Conservation (phyloP, 2,888 invertebrate species). For the Pilophorus perplexus region DNA sequence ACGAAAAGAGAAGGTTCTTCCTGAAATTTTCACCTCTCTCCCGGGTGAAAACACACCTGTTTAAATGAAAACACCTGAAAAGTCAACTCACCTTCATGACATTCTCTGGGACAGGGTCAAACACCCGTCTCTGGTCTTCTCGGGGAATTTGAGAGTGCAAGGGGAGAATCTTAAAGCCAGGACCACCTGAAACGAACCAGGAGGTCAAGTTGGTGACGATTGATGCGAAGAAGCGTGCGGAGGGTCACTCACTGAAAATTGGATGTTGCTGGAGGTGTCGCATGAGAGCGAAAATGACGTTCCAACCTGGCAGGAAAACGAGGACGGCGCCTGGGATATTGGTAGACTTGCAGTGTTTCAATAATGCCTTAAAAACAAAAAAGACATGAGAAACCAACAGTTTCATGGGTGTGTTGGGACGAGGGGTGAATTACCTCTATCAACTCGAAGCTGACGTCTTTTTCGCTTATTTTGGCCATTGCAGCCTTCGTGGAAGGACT, state of each 20-base stretch:
- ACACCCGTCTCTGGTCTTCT: conserved; percentile 91
- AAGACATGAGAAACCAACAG: background rate
- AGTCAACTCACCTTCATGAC: conserved; percentile 70
- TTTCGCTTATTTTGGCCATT: conserved; percentile 78
- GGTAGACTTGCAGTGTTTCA: conserved; percentile 62
- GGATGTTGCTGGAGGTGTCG: conserved; percentile 75
- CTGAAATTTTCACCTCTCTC: no score
- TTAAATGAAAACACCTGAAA: no score
- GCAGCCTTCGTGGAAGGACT: conserved; percentile 61
- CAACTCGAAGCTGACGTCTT: conserved; percentile 88
- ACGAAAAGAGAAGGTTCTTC: no score
- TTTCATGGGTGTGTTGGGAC: background rate
- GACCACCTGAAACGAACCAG: conserved; percentile 56
- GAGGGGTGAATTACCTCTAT: conserved; percentile 60
- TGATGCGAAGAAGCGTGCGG: no score
- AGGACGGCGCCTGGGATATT: conserved; percentile 80
- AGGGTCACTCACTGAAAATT: conserved; percentile 61
- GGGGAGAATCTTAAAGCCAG: conserved; percentile 76
- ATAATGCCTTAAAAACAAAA: conserved; percentile 57
- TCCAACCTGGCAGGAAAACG: conserved; percentile 96
- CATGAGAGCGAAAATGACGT: conserved; percentile 88
- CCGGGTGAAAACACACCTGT: no score
- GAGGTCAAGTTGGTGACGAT: no score
- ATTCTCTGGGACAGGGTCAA: conserved; percentile 77
- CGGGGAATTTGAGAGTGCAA: conserved; percentile 96